Conservation (phyloP, 2,888 invertebrate genomes). For the Drosophila diplacantha region DNA sequence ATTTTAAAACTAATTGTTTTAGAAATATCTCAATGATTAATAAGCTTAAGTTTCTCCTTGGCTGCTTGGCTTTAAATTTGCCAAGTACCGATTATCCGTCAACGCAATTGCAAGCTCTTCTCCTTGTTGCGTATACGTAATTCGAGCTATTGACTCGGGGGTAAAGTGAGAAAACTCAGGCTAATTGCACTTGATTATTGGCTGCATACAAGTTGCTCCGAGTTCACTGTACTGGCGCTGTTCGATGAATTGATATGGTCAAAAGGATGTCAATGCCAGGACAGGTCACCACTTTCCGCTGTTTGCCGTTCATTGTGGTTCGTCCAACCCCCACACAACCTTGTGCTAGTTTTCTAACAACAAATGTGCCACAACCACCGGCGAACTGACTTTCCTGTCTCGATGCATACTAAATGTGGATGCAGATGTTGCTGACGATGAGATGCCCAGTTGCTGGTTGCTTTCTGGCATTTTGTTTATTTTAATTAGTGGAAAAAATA, state of each 20-base stretch:
- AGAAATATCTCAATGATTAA: not conserved
- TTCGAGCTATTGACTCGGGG: not conserved
- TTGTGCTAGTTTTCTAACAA: slow-evolving; percentile 54
- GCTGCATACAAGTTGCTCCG: not conserved
- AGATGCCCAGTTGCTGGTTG: slow-evolving; percentile 42
- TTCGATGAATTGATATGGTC: slow-evolving; percentile 16
- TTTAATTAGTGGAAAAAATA: slow-evolving; percentile 70
- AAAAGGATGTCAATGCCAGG: slow-evolving; percentile 34
- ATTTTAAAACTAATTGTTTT: not conserved
- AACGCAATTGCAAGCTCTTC: no score
- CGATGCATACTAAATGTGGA: slow-evolving; percentile 34
- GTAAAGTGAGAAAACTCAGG: not conserved
- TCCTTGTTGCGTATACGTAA: slow-evolving; percentile 7
- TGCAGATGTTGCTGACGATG: slow-evolving; percentile 27
- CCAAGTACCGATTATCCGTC: not conserved
- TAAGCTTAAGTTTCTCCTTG: not conserved
- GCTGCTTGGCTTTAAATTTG: not conserved
- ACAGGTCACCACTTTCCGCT: slow-evolving; percentile 16
- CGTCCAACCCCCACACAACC: slow-evolving; percentile 40
- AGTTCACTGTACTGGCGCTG: slow-evolving; percentile 9
- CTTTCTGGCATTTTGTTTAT: slow-evolving; percentile 65
- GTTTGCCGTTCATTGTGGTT: slow-evolving; percentile 14
- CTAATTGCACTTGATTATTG: slow-evolving; percentile 21
- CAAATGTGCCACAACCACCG: slow-evolving; percentile 15
- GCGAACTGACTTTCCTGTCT: slow-evolving; percentile 53